These are phyloP conservation scores for Troilus luridus DNA, from an alignment of 2,888 invertebrate genomes.

Conservation along the genomic window DNA sequence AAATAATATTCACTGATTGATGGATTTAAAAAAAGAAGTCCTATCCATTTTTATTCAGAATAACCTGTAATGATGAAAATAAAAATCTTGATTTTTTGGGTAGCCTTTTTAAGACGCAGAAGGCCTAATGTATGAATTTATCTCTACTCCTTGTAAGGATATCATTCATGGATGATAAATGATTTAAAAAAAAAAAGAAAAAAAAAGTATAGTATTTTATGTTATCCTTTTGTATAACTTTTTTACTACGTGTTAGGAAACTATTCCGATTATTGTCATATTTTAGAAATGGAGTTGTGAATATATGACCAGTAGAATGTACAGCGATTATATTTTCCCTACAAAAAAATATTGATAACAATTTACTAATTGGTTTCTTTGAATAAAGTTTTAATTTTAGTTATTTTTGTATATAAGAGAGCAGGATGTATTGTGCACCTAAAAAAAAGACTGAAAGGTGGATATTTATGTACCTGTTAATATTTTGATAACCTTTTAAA, in stretches of 20 bases:
- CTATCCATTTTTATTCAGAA: neutral
- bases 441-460: constrained; percentile 53
- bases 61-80: neutral
- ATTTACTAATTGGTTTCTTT: constrained; percentile 12
- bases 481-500: constrained; percentile 45
- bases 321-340: constrained; percentile 42
- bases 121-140: constrained; percentile 36
- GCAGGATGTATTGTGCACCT: constrained; percentile 48
- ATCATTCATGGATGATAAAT: neutral
- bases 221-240: constrained; percentile 43
- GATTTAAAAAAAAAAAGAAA: neutral
- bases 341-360: neutral
- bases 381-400: neutral
- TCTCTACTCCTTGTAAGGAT: constrained; percentile 18
- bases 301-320: constrained; percentile 33
- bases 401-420: constrained; percentile 44
- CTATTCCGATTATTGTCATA: constrained; percentile 29
- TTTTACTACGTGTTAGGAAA: constrained; percentile 35
- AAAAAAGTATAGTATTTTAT: constrained; percentile 17
- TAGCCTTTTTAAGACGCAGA: constrained; percentile 26
- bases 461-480: constrained; percentile 51
- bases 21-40: neutral
- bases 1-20: neutral
- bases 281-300: constrained; percentile 30
- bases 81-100: constrained; percentile 13